Conservation (phyloP, 2,113 vertebrate genomes). For the human region DNA sequence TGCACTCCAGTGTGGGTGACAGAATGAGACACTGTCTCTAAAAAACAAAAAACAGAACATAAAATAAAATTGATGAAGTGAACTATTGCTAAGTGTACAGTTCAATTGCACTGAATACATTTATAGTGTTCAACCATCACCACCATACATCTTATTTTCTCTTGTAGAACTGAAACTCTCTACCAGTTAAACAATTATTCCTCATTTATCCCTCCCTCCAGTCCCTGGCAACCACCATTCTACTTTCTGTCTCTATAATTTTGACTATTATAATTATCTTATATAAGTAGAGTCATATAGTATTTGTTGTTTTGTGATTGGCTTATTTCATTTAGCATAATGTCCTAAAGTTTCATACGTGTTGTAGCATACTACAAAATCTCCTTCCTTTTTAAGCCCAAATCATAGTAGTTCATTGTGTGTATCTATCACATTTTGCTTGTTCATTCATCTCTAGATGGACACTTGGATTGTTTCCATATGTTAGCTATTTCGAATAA, state of each 20-base stretch:
- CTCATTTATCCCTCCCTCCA: background rate
- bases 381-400: background rate
- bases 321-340: background rate
- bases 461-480: background rate
- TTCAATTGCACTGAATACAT: background rate
- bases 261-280: background rate
- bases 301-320: background rate
- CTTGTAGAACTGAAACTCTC: background rate
- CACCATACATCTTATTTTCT: background rate
- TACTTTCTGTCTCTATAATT: background rate
- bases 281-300: background rate
- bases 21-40: too few relatives aligned
- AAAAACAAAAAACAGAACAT: too few relatives aligned
- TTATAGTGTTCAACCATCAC: background rate
- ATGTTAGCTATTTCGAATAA: background rate
- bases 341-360: background rate
- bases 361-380: background rate
- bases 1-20: too few relatives aligned
- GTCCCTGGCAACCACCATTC: background rate
- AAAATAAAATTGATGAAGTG: background rate
- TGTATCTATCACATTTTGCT: background rate
- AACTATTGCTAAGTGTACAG: background rate
- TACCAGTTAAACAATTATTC: background rate
- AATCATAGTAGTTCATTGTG: background rate
- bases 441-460: background rate